Evolutionary conservation across 2,888 invertebrate genomes (phyloP), one percentile per base, ranked within the genome.

Genomic region (Chrysolina oricalcia): DNA sequence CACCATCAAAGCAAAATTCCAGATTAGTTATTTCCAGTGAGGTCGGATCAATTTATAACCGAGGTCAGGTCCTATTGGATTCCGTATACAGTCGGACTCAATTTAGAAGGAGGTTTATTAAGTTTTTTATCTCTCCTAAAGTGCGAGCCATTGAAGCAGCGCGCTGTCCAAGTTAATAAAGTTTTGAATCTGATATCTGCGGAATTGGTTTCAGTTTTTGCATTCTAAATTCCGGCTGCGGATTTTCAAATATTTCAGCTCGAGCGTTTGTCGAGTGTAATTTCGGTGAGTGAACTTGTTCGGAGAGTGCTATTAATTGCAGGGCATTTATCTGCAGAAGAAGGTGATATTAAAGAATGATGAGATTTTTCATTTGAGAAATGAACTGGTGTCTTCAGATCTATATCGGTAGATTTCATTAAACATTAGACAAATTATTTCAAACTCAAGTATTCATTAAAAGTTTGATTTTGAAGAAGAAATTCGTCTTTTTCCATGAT

Each of bases 181-280:
- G 74, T 80, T 79, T 74, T 70, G 73, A 80, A 81, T 80, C 81
- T 78, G 79, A 80, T 80, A 80, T 80, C 65, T 76, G 73, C 53
- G 35, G 77, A 73, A 79, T 79, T 78, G 78, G 74, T 74, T 78
- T 80, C 76, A 80, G 80, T 81, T 81, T 82, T 80, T 77, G 19
- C 50, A 50, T 50, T 50, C n/a, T 5, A 50, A 50, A 50, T 50
- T 19, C 19, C 50, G 19, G 50, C 50, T 50, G 50, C 1, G 50
- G 9, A 50, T 50, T 50, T 50, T 9, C 19, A 19, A 50, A 50
- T 50, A 50, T 50, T 50, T 50, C 19, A 17, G 50, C 50, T 50
- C 50, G 50, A 50, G 50, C 50, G 19, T 50, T 50, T 50, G 50
- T 50, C 50, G n/a, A 50, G 50, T 17, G 50, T 50, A 50, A 50